These are phyloP conservation scores for Redunca redunca DNA, from an alignment of 2,113 vertebrate species.

Conservation along the genomic window DNA sequence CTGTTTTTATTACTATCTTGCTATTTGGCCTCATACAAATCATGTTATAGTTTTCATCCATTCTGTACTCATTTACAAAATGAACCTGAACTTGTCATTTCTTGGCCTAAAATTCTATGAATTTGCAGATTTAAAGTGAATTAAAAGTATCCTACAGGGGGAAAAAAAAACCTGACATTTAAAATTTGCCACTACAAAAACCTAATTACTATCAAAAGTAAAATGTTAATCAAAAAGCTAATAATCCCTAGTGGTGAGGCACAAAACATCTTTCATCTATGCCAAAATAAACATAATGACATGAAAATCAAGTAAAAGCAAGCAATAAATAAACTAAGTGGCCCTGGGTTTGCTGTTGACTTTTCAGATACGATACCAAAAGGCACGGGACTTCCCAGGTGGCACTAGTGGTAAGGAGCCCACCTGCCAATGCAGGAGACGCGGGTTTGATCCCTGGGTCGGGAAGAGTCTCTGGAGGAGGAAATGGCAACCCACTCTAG, in stretches of 20 bases:
- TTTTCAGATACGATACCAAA: neutral
- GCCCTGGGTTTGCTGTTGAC: neutral
- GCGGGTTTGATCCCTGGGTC: neutral
- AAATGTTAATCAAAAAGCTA: neutral
- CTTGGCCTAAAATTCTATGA: neutral
- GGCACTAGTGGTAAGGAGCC: neutral
- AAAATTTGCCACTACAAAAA: neutral
- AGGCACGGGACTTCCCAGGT: neutral
- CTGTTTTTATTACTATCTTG: neutral
- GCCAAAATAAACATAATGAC: neutral
- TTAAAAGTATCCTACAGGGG: neutral
- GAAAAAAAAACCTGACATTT: neutral
- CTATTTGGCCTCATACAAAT: neutral
- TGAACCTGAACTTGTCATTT: neutral
- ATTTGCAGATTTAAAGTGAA: neutral
- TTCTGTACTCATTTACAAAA: neutral
- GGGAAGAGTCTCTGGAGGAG: neutral
- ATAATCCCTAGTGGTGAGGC: neutral
- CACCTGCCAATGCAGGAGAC: neutral
- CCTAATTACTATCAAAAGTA: neutral
- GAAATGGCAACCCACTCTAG: neutral
- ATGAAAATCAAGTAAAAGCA: neutral
- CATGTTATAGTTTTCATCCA: neutral
- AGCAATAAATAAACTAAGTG: neutral
- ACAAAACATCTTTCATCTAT: neutral